Percentiles rank a stretch among this genome's conserved stretches.
Evolutionary conservation across 30 jellyfish, hydroid and myxozoan genomes (phyloP).

Genomic region (Turritopsis dohrnii): DNA sequence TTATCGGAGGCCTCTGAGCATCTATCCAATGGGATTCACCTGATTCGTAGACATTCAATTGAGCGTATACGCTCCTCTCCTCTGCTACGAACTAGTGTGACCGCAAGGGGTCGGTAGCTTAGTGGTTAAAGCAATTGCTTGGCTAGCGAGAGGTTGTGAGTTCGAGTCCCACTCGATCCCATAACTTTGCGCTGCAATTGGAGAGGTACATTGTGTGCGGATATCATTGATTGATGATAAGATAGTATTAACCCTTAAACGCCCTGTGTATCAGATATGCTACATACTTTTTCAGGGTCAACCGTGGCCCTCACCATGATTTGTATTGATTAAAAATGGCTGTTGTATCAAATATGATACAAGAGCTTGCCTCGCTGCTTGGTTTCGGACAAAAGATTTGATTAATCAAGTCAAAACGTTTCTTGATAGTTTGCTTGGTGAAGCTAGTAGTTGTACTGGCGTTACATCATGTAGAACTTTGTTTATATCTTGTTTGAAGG

Average conservation of each 20-base stretch:
- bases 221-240: too few relatives aligned
- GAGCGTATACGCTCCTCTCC: too few relatives aligned
- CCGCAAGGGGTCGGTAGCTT: too few relatives aligned
- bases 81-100: too few relatives aligned
- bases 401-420: not conserved
- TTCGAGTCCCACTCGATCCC: too few relatives aligned
- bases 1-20: too few relatives aligned
- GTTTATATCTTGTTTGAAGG: not conserved
- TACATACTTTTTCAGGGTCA: not conserved
- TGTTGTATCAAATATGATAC: conserved; percentile 4
- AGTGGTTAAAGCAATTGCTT: too few relatives aligned
- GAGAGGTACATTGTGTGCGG: too few relatives aligned
- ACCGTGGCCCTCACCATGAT: not conserved
- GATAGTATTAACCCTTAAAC: conserved; percentile 7
- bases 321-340: not conserved
- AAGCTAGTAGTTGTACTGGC: not conserved
- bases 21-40: too few relatives aligned
- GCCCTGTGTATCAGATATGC: conserved; percentile 10
- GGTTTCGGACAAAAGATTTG: conserved; percentile 2
- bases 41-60: too few relatives aligned
- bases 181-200: too few relatives aligned
- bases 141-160: too few relatives aligned
- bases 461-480: not conserved
- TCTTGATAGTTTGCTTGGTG: not conserved
- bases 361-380: not conserved